These are phyloP conservation scores for Aspidapion aeneum DNA, from an alignment of 2,888 invertebrate species.

Conservation along the genomic window DNA sequence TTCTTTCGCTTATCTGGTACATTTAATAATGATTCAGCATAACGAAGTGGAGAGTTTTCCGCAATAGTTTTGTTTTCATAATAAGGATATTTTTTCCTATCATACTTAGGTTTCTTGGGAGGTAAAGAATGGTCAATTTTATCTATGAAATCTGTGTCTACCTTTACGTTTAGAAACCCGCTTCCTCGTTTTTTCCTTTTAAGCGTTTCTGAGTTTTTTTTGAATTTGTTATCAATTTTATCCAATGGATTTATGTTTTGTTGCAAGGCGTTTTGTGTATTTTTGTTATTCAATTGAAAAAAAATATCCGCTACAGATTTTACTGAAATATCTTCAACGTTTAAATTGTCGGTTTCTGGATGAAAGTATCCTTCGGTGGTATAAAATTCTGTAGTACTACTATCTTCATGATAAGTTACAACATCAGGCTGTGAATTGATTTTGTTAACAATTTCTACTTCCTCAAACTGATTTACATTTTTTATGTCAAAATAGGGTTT, in stretches of 20 bases:
- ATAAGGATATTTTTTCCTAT: conserved; percentile 61
- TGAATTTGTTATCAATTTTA: conserved; percentile 4
- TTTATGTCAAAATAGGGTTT: not conserved
- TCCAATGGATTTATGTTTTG: not conserved
- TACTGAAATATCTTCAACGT: not conserved
- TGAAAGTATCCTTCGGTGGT: not conserved
- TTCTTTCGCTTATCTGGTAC: conserved; percentile 62
- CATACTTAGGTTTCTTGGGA: conserved; percentile 11
- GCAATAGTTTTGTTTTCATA: conserved; percentile 49
- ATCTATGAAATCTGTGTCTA: conserved; percentile 37
- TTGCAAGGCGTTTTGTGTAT: not conserved
- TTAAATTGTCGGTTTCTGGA: not conserved
- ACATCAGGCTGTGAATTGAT: not conserved
- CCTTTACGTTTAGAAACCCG: conserved; percentile 34
- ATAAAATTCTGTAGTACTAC: not conserved
- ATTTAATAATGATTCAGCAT: conserved; percentile 60
- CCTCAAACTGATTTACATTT: not conserved
- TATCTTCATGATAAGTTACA: not conserved
- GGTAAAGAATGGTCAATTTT: conserved; percentile 32
- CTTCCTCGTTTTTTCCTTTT: conserved; percentile 21
- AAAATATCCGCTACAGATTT: not conserved
- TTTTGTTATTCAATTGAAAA: not conserved
- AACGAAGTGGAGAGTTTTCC: conserved; percentile 61
- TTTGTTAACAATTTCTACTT: not conserved
- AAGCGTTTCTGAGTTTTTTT: conserved; percentile 15